phyloP scores from a whole-genome alignment of 2,113 vertebrate species.

The Toxostoma redivivum region DNA sequence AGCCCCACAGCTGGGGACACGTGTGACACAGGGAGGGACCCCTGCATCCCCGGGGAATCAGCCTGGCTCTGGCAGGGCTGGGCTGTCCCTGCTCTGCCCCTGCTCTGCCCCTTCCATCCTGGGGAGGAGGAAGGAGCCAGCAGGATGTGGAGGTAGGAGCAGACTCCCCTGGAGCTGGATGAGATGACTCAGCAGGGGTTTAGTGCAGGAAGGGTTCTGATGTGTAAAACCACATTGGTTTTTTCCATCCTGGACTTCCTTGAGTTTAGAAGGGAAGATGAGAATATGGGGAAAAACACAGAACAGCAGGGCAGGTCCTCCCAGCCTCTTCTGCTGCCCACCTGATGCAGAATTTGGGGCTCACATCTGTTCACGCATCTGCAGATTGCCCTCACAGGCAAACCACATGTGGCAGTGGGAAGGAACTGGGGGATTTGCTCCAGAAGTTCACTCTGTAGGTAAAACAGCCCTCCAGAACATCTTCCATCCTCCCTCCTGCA shows the following conservation, averaged over 20 bases:
- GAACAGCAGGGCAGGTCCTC: not conserved
- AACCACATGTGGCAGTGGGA: not conserved
- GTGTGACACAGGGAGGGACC: not conserved
- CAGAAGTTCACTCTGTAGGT: not conserved
- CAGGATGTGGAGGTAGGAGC: not conserved
- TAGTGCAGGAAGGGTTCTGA: not conserved
- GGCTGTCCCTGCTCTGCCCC: not conserved
- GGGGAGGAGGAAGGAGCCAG: not conserved
- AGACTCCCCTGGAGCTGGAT: not conserved
- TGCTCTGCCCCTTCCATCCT: too few species aligned
- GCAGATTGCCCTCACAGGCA: not conserved
- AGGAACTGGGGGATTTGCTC: not conserved
- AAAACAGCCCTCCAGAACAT: not conserved
- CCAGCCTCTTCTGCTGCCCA: not conserved
- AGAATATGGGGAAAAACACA: not conserved
- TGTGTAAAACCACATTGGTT: not conserved
- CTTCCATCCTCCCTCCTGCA: not conserved
- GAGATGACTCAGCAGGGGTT: not conserved
- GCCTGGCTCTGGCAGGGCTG: not conserved
- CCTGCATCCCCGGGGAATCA: rapidly evolving
- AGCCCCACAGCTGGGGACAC: not conserved
- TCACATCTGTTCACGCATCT: not conserved
- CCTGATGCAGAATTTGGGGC: not conserved
- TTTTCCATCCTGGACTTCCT: not conserved
- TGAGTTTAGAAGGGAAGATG: not conserved